Conservation (phyloP, 2,888 invertebrate genomes). For the Cloeon dipterum region DNA sequence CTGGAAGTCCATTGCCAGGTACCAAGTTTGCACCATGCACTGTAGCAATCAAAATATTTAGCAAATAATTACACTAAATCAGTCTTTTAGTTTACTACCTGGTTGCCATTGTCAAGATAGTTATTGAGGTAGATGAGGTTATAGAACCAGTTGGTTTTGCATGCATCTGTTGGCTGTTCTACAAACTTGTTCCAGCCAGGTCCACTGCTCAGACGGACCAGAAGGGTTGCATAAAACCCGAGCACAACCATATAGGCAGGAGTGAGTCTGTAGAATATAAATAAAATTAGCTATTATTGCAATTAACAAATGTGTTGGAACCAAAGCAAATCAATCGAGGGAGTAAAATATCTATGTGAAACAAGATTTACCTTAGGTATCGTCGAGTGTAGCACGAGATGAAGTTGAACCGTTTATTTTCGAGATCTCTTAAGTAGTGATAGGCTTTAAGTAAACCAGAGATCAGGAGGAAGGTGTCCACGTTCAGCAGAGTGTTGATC, state of each 20-base stretch:
- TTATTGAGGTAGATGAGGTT: conserved; percentile 5
- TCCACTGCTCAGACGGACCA: conserved; percentile 1
- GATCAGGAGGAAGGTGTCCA: conserved; percentile 5
- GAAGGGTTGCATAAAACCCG: conserved; percentile 3
- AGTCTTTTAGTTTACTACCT: no score
- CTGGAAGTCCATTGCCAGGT: conserved; percentile 6
- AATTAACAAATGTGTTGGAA: no score
- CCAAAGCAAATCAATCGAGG: no score
- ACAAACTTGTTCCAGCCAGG: conserved; percentile 5
- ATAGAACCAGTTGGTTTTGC: conserved; percentile 3
- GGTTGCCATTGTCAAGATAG: conserved; percentile 2
- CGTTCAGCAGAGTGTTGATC: conserved; percentile 5
- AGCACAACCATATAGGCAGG: conserved; percentile 4
- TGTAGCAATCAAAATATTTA: not conserved
- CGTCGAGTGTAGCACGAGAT: conserved; percentile 3
- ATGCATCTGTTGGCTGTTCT: conserved; percentile 1
- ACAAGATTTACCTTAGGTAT: conserved; percentile 4
- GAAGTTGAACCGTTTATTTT: conserved; percentile 4
- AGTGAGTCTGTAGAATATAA: conserved; percentile 2
- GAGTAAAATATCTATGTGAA: no score
- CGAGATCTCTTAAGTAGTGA: conserved; percentile 5
- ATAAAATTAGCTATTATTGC: no score
- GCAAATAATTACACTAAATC: no score
- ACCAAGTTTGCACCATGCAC: conserved; percentile 6
- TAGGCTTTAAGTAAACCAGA: conserved; percentile 4